Conservation (phyloP, 2,797 vertebrate species). For the Myripristis jacobus region DNA sequence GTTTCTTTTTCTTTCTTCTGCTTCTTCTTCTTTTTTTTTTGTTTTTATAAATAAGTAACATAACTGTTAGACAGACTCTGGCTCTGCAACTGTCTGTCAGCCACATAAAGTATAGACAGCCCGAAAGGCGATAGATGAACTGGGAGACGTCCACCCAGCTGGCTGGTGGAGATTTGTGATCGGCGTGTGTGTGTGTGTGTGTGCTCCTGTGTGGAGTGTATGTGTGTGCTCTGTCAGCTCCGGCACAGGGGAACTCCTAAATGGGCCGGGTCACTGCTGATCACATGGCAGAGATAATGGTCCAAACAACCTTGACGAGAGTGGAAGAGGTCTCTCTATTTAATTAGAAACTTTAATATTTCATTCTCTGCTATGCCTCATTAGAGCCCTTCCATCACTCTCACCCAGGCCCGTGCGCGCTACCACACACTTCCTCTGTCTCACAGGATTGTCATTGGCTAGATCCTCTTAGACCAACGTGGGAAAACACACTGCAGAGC, state of each 20-base stretch:
- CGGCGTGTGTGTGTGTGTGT: slow-evolving; percentile 26
- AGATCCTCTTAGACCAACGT: slow-evolving; percentile 40
- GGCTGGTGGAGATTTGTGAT: slow-evolving; percentile 53
- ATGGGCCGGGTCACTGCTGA: slow-evolving; percentile 79
- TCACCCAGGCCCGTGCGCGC: slow-evolving; percentile 63
- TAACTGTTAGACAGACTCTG: slow-evolving; percentile 22
- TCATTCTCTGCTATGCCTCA: slow-evolving; percentile 84
- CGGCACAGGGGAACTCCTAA: slow-evolving; percentile 74
- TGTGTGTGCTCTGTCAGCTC: slow-evolving; percentile 52
- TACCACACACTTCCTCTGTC: slow-evolving; percentile 52
- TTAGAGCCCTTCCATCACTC: slow-evolving; percentile 82
- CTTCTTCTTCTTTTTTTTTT: slow-evolving; percentile 58
- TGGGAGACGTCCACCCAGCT: slow-evolving; percentile 40
- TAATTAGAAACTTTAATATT: slow-evolving; percentile 89
- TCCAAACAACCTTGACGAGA: slow-evolving; percentile 86
- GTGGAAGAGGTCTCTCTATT: slow-evolving; percentile 83
- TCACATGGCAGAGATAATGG: slow-evolving; percentile 84
- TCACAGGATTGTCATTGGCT: slow-evolving; percentile 61
- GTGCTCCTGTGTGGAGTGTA: slow-evolving; percentile 14
- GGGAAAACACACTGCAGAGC: background rate
- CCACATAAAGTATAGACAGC: slow-evolving; percentile 25
- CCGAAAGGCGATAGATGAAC: slow-evolving; percentile 34
- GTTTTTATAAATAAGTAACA: slow-evolving; percentile 62
- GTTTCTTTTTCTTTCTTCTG: slow-evolving; percentile 9
- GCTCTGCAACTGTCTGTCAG: slow-evolving; percentile 39